phyloP scores from a whole-genome alignment of 2,113 vertebrate species.

The Halichoerus grypus region DNA sequence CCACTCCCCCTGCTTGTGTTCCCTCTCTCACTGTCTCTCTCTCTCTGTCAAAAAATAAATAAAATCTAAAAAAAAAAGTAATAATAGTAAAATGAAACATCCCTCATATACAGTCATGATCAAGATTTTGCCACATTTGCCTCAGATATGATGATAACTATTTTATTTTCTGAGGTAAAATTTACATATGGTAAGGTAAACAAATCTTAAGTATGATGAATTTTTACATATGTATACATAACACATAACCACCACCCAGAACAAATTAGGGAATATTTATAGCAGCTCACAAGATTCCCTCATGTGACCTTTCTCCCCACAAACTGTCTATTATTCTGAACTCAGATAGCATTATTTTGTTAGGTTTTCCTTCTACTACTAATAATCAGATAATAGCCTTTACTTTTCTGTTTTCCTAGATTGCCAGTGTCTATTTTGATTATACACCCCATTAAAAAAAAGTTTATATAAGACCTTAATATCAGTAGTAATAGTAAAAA shows the following conservation, averaged over 20 bases:
- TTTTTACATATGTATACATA: background rate
- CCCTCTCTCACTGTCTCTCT: no score
- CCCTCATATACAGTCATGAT: background rate
- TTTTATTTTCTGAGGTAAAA: conserved; percentile 49
- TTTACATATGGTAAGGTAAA: conserved; percentile 20
- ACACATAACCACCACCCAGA: background rate
- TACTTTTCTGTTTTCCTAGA: conserved; percentile 34
- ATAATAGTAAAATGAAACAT: background rate
- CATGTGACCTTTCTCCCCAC: background rate
- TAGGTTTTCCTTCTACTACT: conserved; percentile 41
- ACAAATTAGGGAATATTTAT: conserved; percentile 13
- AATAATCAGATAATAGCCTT: conserved; percentile 23
- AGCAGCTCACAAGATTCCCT: background rate
- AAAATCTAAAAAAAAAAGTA: background rate
- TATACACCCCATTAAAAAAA: background rate
- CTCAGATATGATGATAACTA: background rate
- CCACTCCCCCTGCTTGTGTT: no score
- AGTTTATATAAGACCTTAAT: background rate
- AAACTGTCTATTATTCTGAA: conserved; percentile 20
- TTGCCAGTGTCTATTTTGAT: conserved; percentile 5
- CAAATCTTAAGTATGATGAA: conserved; percentile 30
- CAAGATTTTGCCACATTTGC: conserved; percentile 23
- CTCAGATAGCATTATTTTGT: background rate
- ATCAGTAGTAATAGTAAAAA: background rate
- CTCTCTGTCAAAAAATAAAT: no score